Evolutionary conservation across 1,140 invertebrate species (phyloP), one percentile per base, ranked within the genome.

Genomic region (Ladona fulva): DNA sequence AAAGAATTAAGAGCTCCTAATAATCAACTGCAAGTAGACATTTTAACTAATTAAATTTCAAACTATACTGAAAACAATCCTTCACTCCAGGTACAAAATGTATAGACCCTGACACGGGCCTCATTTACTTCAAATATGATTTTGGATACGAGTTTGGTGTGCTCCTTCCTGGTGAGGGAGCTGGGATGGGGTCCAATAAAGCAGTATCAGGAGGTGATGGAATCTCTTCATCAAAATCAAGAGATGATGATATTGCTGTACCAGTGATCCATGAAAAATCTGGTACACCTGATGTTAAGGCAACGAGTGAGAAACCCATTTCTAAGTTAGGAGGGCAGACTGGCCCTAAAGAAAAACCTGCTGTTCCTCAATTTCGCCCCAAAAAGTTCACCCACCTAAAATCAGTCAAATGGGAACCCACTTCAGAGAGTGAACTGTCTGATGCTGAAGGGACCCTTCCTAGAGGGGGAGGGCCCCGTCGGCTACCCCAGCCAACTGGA

Each of bases 111-210:
- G 90, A 92, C 81, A 92, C 91, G 25, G 92, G 91, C 79, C 86
- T 94, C 42, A 92, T 93, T 82, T 93, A 93, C 85, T 93, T 93
- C 87, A 93, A 94, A 85, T 93, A 93, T 82, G 92, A 93, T 85
- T 94, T 94, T 82, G 92, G 92, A 78, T 94, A 93, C 83, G 92
- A 94, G 83, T 93, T 93, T 82, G 92, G 92, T 77, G 89, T 93
- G 77, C 87, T 92, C 37, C 85, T 92, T 44, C 92, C 92, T 7
- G 91, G 91, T 29, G 90, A 91, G 83, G 87, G 89, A 73, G 81
- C 80, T 37, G 79, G 74, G 79, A 83, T 74, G 79, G 79, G 77
- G 76, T 59, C 74, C 77, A 79, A 81, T 19, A 66, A 77, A 76
- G 42, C n/a, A 78, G 78, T n/a, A 16, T 77, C 77, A 25, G 78